These are phyloP conservation scores for Hyposoter didymator DNA, from an alignment of 2,888 invertebrate genomes.

Conservation along the genomic window DNA sequence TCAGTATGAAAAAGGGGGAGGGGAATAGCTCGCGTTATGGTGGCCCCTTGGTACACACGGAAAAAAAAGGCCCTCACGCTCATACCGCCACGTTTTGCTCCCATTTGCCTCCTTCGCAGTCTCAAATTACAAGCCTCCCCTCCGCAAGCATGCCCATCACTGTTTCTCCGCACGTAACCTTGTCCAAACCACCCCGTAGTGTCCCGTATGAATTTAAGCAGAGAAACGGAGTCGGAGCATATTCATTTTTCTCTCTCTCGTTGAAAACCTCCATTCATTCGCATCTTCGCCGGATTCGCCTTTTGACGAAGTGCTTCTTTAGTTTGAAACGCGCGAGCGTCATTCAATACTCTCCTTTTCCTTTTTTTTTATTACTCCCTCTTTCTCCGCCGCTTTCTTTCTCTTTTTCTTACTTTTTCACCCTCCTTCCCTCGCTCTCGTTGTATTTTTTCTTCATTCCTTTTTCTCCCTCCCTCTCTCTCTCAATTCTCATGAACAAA, in stretches of 20 bases:
- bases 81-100: slow-evolving; percentile 69
- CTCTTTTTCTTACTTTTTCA: slow-evolving; percentile 17
- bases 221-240: slow-evolving; percentile 1
- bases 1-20: neutral
- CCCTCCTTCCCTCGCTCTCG: slow-evolving; percentile 14
- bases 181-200: slow-evolving; percentile 35
- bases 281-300: slow-evolving; percentile 76
- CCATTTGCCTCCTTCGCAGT: slow-evolving; percentile 75
- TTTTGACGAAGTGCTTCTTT: slow-evolving; percentile 82
- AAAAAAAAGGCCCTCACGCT: slow-evolving; percentile 62
- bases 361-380: slow-evolving; percentile 8
- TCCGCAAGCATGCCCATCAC: slow-evolving; percentile 23
- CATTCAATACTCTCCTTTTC: slow-evolving; percentile 61
- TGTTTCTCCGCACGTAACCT: slow-evolving; percentile 15
- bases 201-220: slow-evolving; percentile 8
- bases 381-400: slow-evolving; percentile 20
- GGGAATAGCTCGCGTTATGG: slow-evolving; percentile 5
- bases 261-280: slow-evolving; percentile 67
- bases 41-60: slow-evolving; percentile 17
- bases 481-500: slow-evolving; percentile 61
- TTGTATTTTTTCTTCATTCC: neutral
- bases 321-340: slow-evolving; percentile 72
- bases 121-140: slow-evolving; percentile 73
- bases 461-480: slow-evolving; percentile 19
- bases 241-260: slow-evolving; percentile 46